Evolutionary conservation across 1,140 invertebrate species (phyloP), one percentile per base, ranked within the genome.

Genomic region (Potamilus streckersoni): DNA sequence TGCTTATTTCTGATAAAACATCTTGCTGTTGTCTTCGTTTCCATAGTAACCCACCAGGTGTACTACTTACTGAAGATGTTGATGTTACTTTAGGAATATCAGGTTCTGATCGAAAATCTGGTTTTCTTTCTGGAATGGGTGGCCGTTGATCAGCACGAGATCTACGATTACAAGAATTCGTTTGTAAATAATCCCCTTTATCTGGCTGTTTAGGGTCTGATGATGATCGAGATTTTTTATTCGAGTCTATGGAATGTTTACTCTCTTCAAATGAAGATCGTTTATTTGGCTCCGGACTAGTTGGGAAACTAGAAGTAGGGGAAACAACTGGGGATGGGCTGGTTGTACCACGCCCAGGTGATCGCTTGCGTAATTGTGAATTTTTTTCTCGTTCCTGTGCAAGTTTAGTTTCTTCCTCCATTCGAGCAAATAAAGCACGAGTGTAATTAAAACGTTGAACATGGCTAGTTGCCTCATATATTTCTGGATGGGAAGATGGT

Each of bases 381-480:
- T 14, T 55, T 58, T 69, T 83, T 74, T 88, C 84, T 66, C 76
- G 78, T 73, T 89, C 86, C 15, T 91, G 91, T 17, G 74, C 61
- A 31, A 79, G 58, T 59, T 78, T 81, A 38, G 64, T 82, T 71
- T 88, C 83, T 63, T 87, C 84, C 31, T 96, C 96, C 73, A 98
- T 91, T 85, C 96, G 96, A 89, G 97, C 96, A 90, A 98, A 98
- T 27, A 98, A 92, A 38, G 96, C 96, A 60, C 96, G 91, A 2
- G 96, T 96, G 89, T 95, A 96, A 87, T 97, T 97, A 89, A 98
- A 98, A 68, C 96, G 91, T 23, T 86, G 81, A 16, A 86, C 83
- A 80, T 86, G 85, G 71, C 74, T 85, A 31, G 83, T 76, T 58
- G 64, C 58, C 81, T 74, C 49, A 64, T 64, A 68, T 23, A 49